Percentiles rank a stretch among this genome's conserved stretches.
These are phyloP conservation scores for Chloroclysta siterata DNA, from an alignment of 2,888 invertebrate species.

Conservation along the genomic window DNA sequence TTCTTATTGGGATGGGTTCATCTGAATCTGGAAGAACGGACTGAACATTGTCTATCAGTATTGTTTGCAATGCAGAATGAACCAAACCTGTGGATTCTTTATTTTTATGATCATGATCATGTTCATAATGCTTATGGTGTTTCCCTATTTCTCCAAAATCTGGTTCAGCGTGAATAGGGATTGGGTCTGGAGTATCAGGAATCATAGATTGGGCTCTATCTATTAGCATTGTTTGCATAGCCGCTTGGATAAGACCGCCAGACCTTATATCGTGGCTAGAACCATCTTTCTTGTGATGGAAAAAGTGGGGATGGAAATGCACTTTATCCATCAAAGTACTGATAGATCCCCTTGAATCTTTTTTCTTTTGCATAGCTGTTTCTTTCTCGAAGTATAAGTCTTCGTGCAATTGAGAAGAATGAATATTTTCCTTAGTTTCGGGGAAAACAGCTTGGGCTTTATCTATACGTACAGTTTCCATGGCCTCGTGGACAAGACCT, in stretches of 20 bases:
- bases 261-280: slow-evolving; percentile 49
- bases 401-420: slow-evolving; percentile 24
- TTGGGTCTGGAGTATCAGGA: slow-evolving; percentile 57
- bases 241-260: slow-evolving; percentile 73
- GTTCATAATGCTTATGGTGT: slow-evolving; percentile 29
- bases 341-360: slow-evolving; percentile 30
- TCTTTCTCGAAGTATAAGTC: slow-evolving; percentile 25
- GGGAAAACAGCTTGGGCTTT: slow-evolving; percentile 25
- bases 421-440: slow-evolving; percentile 23
- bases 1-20: slow-evolving; percentile 34
- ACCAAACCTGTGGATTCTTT: slow-evolving; percentile 43
- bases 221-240: slow-evolving; percentile 81
- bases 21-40: slow-evolving; percentile 37
- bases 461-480: slow-evolving; percentile 44
- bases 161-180: slow-evolving; percentile 37
- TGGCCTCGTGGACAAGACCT: slow-evolving; percentile 57
- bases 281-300: slow-evolving; percentile 30
- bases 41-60: slow-evolving; percentile 8
- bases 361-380: slow-evolving; percentile 18
- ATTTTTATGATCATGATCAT: slow-evolving; percentile 24
- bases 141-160: slow-evolving; percentile 43
- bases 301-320: slow-evolving; percentile 31
- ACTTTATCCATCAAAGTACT: slow-evolving; percentile 33
- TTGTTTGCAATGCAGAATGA: slow-evolving; percentile 45
- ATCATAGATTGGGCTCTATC: slow-evolving; percentile 76